Conservation (phyloP, 2,888 invertebrate genomes). For the Gastracanthus pulcherrimus region DNA sequence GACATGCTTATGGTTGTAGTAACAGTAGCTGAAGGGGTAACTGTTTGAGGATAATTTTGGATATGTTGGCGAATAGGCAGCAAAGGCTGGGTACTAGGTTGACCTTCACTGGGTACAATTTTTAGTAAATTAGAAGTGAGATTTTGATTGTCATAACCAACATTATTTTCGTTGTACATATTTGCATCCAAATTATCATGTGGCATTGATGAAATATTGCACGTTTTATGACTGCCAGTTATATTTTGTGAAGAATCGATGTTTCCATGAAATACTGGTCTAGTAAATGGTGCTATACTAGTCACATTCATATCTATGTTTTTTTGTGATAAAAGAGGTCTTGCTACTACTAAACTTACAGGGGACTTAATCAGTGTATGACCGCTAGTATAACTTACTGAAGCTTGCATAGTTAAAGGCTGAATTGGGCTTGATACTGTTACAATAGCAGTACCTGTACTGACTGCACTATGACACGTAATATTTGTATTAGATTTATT, state of each 20-base stretch:
- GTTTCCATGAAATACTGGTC: constrained; percentile 70
- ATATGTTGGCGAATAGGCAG: constrained; percentile 72
- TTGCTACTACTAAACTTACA: constrained; percentile 73
- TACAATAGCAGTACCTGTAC: constrained; percentile 67
- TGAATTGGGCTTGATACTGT: constrained; percentile 69
- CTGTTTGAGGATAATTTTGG: constrained; percentile 71
- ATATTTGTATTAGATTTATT: constrained; percentile 79
- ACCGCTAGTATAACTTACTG: constrained; percentile 69
- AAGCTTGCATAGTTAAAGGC: constrained; percentile 67
- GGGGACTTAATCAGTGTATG: constrained; percentile 70
- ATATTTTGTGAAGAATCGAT: constrained; percentile 65
- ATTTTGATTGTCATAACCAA: constrained; percentile 69
- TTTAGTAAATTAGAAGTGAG: constrained; percentile 76
- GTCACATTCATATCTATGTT: constrained; percentile 63
- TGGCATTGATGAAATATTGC: constrained; percentile 69
- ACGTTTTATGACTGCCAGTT: constrained; percentile 64
- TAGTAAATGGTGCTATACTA: constrained; percentile 66
- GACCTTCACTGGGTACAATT: constrained; percentile 75
- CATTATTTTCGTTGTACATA: constrained; percentile 69
- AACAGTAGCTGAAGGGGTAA: constrained; percentile 70
- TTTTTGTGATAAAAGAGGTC: constrained; percentile 72
- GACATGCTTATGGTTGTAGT: constrained; percentile 81
- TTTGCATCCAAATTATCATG: constrained; percentile 70
- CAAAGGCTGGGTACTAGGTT: constrained; percentile 65
- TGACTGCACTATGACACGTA: constrained; percentile 62